Evolutionary conservation across 1,140 invertebrate genomes (phyloP), one percentile per base, ranked within the genome.

Genomic region (Drosophila ercepeae): DNA sequence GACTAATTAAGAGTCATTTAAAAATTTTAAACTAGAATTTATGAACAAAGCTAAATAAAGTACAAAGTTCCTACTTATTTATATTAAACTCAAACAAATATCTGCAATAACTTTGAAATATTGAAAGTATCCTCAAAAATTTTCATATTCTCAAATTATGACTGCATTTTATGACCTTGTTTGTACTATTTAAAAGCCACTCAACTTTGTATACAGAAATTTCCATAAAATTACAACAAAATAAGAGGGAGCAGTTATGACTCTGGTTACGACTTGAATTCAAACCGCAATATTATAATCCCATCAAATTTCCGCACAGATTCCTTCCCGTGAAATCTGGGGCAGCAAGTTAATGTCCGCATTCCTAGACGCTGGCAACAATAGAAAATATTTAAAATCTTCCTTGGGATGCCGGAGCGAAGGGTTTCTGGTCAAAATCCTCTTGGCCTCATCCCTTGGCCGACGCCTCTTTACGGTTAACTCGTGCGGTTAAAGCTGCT

Each of bases 401-500:
- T 21, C 5, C 7, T 34, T 32, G 27, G 25, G 27, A 41, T 64
- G 63, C 19, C 19, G 14, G 4, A 44, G 29, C 45, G 27, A 52
- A 52, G 29, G 16, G 46, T 16, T 44, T 67, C 19, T 25, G 48
- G 18, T 61, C 36, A 16, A 39, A 16, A 13, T 39, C 13, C 13
- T 5, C 27, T 54, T 42, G 13, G 25, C 13, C 14, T 23, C 14
- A 16, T 8, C n/a, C 32, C 32, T 21, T 1, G 39, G 34, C 23
- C 39, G 5, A 16, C 45, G 21, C 61, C 67, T 58, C 63, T 78
- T 58, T 48, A 59, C 58, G 65, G 71, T 75, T 75, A 81, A 81
- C 52, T 78, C 75, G 69, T 72, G 76, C 76, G 76, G 70, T 55
- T 79, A 75, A 79, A 79, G 71, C 76, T 63, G 75, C 67, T 81